phyloP scores from a whole-genome alignment of 2,797 vertebrate species.

The Numenius phaeopus region DNA sequence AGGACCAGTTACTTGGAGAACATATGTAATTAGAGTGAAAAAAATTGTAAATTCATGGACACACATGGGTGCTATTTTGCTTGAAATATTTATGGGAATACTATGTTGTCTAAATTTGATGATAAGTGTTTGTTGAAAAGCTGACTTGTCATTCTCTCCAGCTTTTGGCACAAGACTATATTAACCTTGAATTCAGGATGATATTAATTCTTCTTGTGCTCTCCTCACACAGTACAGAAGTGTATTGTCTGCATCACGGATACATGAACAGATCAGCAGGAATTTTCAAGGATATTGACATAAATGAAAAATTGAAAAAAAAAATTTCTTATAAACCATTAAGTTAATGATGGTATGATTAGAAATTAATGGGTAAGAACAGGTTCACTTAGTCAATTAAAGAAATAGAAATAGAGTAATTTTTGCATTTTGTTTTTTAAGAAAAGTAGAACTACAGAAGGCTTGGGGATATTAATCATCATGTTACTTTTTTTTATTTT shows the following conservation, averaged over 20 bases:
- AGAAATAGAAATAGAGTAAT: neutral
- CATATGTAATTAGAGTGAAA: neutral
- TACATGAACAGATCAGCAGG: slow-evolving; percentile 3
- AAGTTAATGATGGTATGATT: neutral
- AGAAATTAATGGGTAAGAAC: slow-evolving; percentile 22
- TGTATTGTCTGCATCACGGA: neutral
- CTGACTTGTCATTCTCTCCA: slow-evolving; percentile 37
- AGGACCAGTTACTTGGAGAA: slow-evolving; percentile 40
- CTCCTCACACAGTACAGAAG: slow-evolving; percentile 33
- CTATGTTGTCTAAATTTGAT: slow-evolving; percentile 54
- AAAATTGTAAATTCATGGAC: slow-evolving; percentile 57
- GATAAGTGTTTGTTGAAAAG: slow-evolving; percentile 66
- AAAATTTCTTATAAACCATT: neutral
- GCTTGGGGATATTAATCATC: neutral
- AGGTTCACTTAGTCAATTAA: neutral
- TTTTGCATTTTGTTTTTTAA: neutral
- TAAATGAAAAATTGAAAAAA: slow-evolving; percentile 41
- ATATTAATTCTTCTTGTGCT: slow-evolving; percentile 46
- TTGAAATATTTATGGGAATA: slow-evolving; percentile 69
- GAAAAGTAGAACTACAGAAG: neutral
- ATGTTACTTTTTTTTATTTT: neutral
- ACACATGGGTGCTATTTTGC: slow-evolving; percentile 8
- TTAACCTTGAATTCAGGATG: slow-evolving; percentile 63
- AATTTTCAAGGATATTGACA: slow-evolving; percentile 55
- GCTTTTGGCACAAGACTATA: slow-evolving; percentile 41